Evolutionary conservation across 2,797 vertebrate species (phyloP).

Genomic region (Sebastes aleutianus): DNA sequence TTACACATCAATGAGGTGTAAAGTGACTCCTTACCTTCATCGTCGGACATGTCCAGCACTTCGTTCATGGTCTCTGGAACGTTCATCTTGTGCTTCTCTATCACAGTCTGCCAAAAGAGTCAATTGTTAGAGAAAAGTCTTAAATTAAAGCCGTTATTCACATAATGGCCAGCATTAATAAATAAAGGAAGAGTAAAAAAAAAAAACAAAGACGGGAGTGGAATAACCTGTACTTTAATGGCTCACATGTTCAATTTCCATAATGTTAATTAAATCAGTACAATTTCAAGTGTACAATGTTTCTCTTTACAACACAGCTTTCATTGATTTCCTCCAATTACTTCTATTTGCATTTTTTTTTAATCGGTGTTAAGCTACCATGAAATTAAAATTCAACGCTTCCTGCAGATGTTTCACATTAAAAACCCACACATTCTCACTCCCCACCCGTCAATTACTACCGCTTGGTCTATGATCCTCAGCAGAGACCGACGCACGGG

Average conservation of each 20-base stretch:
- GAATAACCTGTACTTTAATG: not conserved
- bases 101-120: slow-evolving; percentile 85
- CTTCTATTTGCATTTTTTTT: not conserved
- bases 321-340: not conserved
- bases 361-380: not conserved
- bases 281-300: not conserved
- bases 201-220: not conserved
- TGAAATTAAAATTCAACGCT: not conserved
- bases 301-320: not conserved
- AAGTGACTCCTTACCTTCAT: slow-evolving; percentile 87
- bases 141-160: not conserved
- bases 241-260: not conserved
- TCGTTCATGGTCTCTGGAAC: slow-evolving; percentile 99
- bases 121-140: not conserved
- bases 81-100: slow-evolving; percentile 98
- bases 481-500: no score
- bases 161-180: not conserved
- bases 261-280: not conserved
- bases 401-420: no score
- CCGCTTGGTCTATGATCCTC: no score
- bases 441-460: no score
- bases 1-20: not conserved
- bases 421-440: no score
- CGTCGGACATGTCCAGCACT: slow-evolving; percentile 98
- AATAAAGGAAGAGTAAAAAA: no score